Evolutionary conservation across 2,113 vertebrate species (phyloP), one percentile per base, ranked within the genome.

Genomic region (Callipepla squamata): DNA sequence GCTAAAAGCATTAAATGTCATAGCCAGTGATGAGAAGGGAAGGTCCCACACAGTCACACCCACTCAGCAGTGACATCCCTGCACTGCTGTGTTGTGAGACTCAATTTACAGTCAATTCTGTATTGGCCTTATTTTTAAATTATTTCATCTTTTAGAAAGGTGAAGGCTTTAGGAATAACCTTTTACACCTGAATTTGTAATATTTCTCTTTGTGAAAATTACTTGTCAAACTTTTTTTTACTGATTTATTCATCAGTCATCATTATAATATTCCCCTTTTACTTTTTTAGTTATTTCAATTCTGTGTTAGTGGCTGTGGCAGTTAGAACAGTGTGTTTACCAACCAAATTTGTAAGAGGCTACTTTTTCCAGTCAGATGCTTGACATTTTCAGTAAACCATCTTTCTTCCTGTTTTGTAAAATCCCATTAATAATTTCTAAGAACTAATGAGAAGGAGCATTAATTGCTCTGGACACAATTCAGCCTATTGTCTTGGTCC

Each of bases 301-400:
- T 88, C 30, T 59, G 0, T 42, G 19, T 70, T 84, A 55, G 23
- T 65, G 80, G 68, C n/a, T 87, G 62, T 51, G 30, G 51, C 47
- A 77, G 28, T 36, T 67, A 15, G 40, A 66, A 80, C n/a, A 28
- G 32, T 70, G 42, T 66, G 50, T 58, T 93, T n/a, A 53, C n/a
- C 45, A 77, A 83, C 38, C 13, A n/a, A 70, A 45, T 50, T 66
- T 74, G 59, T 80, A 69, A 80, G 89, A 73, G 88, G 15, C n/a
- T 66, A 25, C 40, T 88, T 66, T 65, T 80, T 89, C 48, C 65
- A 53, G 45, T 81, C 93, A 72, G 1, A 1, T 67, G 44, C 47
- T 89, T 79, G 58, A 85, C 26, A 28, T 75, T 84, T 86, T 86
- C 76, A n/a, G 85, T 89, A 44, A 89, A 36, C 67, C 85, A 63